Percentiles rank a stretch among this genome's conserved stretches.
These are phyloP conservation scores for Dicyrtoma fusca DNA, from an alignment of 2,888 invertebrate species.

Conservation along the genomic window DNA sequence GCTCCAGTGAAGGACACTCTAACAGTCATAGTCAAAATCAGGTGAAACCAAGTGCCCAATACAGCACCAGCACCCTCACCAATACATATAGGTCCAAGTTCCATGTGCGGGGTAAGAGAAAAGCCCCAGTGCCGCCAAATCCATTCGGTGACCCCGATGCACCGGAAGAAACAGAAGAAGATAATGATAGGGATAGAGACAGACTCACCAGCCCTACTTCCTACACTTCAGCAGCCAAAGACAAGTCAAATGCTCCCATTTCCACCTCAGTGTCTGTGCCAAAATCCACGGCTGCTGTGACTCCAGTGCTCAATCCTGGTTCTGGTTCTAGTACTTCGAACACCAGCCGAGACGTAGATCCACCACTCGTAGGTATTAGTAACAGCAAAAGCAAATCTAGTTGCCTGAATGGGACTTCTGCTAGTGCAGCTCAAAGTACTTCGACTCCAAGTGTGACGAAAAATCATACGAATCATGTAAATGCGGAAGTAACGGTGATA, in stretches of 20 bases:
- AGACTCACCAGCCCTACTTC: neutral
- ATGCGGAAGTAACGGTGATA: slow-evolving; percentile 4
- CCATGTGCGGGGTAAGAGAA: slow-evolving; percentile 52
- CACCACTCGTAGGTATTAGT: neutral
- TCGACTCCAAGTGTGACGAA: neutral
- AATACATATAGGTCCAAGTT: slow-evolving; percentile 32
- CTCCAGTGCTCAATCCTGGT: neutral
- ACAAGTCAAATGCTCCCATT: slow-evolving; percentile 2
- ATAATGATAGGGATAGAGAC: neutral
- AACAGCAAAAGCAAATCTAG: neutral
- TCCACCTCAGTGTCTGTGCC: neutral
- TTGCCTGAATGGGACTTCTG: neutral
- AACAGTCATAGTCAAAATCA: neutral
- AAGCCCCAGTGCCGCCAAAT: slow-evolving; percentile 55
- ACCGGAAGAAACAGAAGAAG: slow-evolving; percentile 18
- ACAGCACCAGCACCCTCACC: slow-evolving; percentile 8
- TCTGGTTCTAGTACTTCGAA: neutral
- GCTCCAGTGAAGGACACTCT: slow-evolving; percentile 31
- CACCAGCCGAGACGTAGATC: neutral
- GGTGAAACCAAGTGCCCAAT: slow-evolving; percentile 3
- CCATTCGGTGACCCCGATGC: slow-evolving; percentile 52
- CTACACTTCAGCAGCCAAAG: neutral
- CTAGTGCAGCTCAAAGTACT: neutral
- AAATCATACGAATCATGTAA: neutral
- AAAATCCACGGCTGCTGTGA: neutral